A percentile compares a stretch with the other conserved stretches of the same genome.
phyloP scores from a whole-genome alignment of 64 coral and sea anemone genomes.

The Porites lutea region DNA sequence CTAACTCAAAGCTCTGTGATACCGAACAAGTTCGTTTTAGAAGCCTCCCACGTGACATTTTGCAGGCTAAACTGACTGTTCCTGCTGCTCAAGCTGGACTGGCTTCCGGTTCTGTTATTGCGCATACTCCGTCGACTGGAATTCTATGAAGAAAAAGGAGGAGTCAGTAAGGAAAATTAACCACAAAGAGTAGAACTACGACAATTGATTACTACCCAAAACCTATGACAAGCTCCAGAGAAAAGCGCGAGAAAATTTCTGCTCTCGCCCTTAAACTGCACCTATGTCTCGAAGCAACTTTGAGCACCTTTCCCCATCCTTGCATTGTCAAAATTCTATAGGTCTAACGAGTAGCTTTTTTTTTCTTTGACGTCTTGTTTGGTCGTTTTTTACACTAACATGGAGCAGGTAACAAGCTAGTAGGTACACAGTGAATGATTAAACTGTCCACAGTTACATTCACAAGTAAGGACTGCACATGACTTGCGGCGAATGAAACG shows the following conservation, averaged over 20 bases:
- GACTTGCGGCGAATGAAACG: background rate
- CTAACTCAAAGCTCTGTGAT: slow-evolving; percentile 53
- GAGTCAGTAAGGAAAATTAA: background rate
- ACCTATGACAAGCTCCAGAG: too few species aligned
- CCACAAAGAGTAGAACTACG: background rate
- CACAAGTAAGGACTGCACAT: background rate
- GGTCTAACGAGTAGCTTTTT: too few species aligned
- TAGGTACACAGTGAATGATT: background rate
- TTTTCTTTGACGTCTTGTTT: too few species aligned
- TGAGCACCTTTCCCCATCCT: too few species aligned
- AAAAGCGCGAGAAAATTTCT: too few species aligned
- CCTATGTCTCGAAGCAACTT: too few species aligned
- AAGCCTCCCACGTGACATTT: slow-evolving; percentile 70
- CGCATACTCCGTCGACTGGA: slow-evolving; percentile 5
- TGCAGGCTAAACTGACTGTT: slow-evolving; percentile 66
- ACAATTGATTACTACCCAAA: too few species aligned
- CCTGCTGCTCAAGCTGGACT: slow-evolving; percentile 44
- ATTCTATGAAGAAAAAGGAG: background rate
- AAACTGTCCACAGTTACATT: background rate
- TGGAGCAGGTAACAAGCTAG: background rate
- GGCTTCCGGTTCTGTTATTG: slow-evolving; percentile 43
- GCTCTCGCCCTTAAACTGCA: too few species aligned
- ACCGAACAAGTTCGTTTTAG: slow-evolving; percentile 65
- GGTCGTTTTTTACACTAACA: background rate
- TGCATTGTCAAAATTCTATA: too few species aligned